These are phyloP conservation scores for Calephelis perditalis DNA, from an alignment of 2,888 invertebrate genomes.

Conservation along the genomic window DNA sequence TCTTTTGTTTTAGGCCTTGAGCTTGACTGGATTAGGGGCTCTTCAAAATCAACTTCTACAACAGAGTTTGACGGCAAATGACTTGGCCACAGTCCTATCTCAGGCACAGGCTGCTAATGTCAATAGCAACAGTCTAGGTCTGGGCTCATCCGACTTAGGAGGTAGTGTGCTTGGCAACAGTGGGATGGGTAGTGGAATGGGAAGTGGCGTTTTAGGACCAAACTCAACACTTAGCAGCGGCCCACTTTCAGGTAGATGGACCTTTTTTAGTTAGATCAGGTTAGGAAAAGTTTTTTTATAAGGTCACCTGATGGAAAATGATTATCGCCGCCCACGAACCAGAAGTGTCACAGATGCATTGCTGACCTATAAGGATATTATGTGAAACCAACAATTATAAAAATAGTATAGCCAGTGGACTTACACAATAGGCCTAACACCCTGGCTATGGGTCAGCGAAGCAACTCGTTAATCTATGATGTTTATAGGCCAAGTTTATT, in stretches of 20 bases:
- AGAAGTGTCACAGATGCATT: no score
- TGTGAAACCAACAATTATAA: no score
- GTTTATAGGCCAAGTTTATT: no score
- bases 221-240: conserved; percentile 53
- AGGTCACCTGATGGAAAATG: no score
- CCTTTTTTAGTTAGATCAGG: background rate
- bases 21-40: conserved; percentile 64
- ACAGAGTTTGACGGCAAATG: conserved; percentile 67
- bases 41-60: conserved; percentile 70
- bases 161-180: conserved; percentile 42
- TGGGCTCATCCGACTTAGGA: conserved; percentile 45
- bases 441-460: no score
- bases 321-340: no score
- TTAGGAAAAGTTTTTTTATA: no score
- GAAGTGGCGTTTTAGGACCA: conserved; percentile 46
- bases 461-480: no score
- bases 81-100: conserved; percentile 58
- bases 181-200: conserved; percentile 38
- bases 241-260: conserved; percentile 52
- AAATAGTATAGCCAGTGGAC: no score
- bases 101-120: conserved; percentile 40
- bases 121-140: conserved; percentile 45
- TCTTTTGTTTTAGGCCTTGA: conserved; percentile 53
- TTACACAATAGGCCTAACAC: no score
- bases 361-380: no score